Conservation (phyloP, 1,140 invertebrate species). For the Caerostris darwini region DNA sequence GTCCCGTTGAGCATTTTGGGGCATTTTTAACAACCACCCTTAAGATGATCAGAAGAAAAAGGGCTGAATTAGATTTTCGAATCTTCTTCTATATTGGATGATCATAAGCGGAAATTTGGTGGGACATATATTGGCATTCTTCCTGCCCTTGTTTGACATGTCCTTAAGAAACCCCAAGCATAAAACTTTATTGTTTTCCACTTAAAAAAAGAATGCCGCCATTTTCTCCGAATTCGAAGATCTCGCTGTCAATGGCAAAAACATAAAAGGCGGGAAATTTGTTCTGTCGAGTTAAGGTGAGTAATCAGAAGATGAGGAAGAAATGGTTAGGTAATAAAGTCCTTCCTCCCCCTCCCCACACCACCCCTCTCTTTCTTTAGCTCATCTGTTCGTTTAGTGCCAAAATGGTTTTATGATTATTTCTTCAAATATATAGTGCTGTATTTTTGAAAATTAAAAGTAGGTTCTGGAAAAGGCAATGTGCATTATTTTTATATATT, state of each 20-base stretch:
- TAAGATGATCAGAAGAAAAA: constrained; percentile 22
- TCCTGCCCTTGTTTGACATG: constrained; percentile 30
- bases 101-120: not conserved
- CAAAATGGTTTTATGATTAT: too few species aligned
- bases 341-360: too few species aligned
- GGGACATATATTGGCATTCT: constrained; percentile 61
- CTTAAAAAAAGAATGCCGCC: not conserved
- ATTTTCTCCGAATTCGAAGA: not conserved
- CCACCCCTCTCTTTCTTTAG: too few species aligned
- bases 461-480: too few species aligned
- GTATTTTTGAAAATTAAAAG: too few species aligned
- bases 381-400: too few species aligned
- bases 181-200: constrained; percentile 59
- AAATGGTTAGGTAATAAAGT: too few species aligned
- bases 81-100: constrained; percentile 9
- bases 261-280: not conserved
- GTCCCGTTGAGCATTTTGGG: not conserved
- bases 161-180: constrained; percentile 7
- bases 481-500: too few species aligned
- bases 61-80: constrained; percentile 26
- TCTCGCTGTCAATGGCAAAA: not conserved
- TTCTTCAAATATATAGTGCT: too few species aligned
- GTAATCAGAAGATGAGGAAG: not conserved
- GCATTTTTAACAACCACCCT: constrained; percentile 39
- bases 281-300: not conserved